Evolutionary conservation across 1,140 invertebrate genomes (phyloP).

Genomic region (Trinorchestia longiramus): DNA sequence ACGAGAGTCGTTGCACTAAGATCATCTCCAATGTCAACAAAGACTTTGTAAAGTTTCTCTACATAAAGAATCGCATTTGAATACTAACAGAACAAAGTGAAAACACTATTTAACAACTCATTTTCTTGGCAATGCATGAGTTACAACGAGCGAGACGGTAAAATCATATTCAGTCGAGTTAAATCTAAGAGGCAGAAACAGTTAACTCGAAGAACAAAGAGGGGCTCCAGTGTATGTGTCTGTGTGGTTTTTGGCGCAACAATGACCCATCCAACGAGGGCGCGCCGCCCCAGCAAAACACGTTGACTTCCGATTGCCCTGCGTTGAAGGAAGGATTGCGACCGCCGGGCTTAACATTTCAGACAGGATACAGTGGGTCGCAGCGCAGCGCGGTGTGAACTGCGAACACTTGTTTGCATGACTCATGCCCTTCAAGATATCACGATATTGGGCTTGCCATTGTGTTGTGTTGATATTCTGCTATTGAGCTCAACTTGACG

Average conservation of each 20-base stretch:
- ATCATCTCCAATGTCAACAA: background rate
- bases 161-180: background rate
- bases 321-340: constrained; percentile 27
- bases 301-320: constrained; percentile 34
- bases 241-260: background rate
- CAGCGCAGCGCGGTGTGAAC: background rate
- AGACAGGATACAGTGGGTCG: constrained; percentile 12
- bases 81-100: background rate
- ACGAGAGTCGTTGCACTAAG: background rate
- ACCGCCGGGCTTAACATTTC: background rate
- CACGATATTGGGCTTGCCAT: too few relatives aligned
- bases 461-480: background rate
- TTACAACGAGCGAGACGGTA: background rate
- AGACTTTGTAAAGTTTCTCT: background rate
- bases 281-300: constrained; percentile 34
- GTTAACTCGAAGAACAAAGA: background rate
- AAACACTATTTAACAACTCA: background rate
- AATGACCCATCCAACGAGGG: constrained; percentile 28
- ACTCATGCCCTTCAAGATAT: background rate
- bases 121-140: background rate
- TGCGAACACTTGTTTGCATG: background rate
- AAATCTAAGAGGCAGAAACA: background rate
- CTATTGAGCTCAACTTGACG: background rate
- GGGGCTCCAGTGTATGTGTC: background rate
- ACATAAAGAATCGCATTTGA: background rate